phyloP scores from a whole-genome alignment of 1,140 invertebrate species.

The Charaxes varanes region DNA sequence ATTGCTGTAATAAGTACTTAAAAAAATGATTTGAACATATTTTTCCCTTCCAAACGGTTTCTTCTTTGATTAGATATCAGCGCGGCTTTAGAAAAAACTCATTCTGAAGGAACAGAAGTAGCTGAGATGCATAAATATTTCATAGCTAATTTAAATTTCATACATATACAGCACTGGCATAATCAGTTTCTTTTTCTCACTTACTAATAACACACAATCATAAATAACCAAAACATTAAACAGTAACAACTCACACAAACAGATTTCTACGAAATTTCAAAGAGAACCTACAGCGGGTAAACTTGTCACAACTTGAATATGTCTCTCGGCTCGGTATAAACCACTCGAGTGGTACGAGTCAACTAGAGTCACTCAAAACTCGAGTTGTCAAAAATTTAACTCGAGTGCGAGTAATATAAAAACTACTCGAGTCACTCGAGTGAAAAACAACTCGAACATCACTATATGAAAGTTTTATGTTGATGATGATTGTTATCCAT shows the following conservation, averaged over 20 bases:
- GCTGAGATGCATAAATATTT: too few species aligned
- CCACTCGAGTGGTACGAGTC: constrained; percentile 3
- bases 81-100: too few species aligned
- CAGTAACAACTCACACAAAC: constrained; percentile 1
- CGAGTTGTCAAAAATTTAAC: constrained; percentile 14
- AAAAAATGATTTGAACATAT: too few species aligned
- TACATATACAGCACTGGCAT: too few species aligned
- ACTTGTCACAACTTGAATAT: constrained; percentile 6
- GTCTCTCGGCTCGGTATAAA: constrained; percentile 4
- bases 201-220: constrained; percentile 6
- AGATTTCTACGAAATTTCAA: constrained; percentile 4
- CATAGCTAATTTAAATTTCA: too few species aligned
- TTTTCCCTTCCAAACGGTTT: too few species aligned
- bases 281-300: constrained; percentile 3
- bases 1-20: too few species aligned
- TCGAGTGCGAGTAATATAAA: constrained; percentile 23
- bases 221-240: constrained; percentile 6
- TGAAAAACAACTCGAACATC: constrained; percentile 42
- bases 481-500: too few species aligned
- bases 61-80: too few species aligned
- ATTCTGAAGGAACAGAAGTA: too few species aligned
- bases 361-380: not conserved
- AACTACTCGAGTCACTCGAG: constrained; percentile 47
- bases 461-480: too few species aligned
- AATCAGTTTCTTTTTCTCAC: too few species aligned